phyloP scores from a whole-genome alignment of 2,113 vertebrate species.

The Eidolon helvum region DNA sequence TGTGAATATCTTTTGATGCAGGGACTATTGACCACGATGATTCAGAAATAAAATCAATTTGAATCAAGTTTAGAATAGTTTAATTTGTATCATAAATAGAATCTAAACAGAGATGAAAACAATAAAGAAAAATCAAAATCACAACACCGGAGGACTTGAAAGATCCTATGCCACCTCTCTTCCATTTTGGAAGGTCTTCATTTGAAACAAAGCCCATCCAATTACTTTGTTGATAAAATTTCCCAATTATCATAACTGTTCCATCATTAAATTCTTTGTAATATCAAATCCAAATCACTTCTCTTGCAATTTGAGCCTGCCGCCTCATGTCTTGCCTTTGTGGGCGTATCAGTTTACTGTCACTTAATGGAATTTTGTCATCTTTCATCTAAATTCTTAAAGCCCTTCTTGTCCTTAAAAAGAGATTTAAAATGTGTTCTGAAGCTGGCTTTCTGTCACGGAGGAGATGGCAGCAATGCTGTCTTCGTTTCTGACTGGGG shows the following conservation, averaged over 20 bases:
- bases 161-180: background rate
- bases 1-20: background rate
- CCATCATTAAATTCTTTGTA: conserved; percentile 16
- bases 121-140: conserved; percentile 1
- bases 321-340: background rate
- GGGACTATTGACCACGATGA: background rate
- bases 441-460: background rate
- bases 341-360: background rate
- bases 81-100: background rate
- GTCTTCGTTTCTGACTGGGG: conserved; percentile 11
- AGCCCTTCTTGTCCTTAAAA: background rate
- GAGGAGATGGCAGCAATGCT: background rate
- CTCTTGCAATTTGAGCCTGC: background rate
- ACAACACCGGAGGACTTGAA: background rate
- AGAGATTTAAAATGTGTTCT: background rate
- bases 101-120: conserved; percentile 2
- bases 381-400: conserved; percentile 19
- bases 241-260: conserved; percentile 13
- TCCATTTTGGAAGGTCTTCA: background rate
- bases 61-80: background rate
- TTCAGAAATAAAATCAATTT: conserved; percentile 28
- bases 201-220: conserved; percentile 32
- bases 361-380: background rate
- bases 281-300: background rate
- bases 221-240: conserved; percentile 1